Evolutionary conservation across 2,797 vertebrate genomes (phyloP).

Genomic region (Darevskia nairensis): DNA sequence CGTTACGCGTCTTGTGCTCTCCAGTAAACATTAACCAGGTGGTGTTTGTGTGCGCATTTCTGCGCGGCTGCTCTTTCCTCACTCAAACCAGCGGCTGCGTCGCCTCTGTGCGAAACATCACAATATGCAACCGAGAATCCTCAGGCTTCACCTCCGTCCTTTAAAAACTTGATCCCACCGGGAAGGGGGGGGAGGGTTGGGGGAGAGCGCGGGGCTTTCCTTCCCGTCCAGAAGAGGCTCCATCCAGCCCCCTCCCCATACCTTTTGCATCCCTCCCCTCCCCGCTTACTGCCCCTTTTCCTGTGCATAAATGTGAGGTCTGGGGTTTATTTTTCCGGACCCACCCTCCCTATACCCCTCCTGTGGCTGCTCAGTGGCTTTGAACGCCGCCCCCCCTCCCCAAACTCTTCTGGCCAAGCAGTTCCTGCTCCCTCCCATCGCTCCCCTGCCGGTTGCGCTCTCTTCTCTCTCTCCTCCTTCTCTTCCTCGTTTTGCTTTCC

Average conservation of each 20-base stretch:
- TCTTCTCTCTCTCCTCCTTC: not conserved
- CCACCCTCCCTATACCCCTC: not conserved
- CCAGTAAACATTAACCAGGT: conserved; percentile 78
- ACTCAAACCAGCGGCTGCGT: conserved; percentile 44
- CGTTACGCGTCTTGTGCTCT: conserved; percentile 52
- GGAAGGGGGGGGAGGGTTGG: not conserved
- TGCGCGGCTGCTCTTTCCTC: not conserved
- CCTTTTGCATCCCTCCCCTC: not conserved
- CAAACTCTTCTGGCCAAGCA: not conserved
- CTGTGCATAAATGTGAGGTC: not conserved
- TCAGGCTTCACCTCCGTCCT: conserved; percentile 20
- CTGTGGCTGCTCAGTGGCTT: not conserved
- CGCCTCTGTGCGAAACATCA: conserved; percentile 44
- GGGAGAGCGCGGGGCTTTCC: conserved; percentile 5
- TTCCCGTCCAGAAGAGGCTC: not conserved
- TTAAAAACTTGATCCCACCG: not conserved
- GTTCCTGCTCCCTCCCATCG: not conserved
- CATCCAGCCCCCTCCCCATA: not conserved
- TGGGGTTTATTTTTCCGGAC: not conserved
- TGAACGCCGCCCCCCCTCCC: conserved; percentile 11
- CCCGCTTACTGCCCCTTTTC: not conserved
- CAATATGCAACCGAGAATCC: conserved; percentile 54
- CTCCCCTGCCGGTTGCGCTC: not conserved
- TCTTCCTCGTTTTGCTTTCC: conserved; percentile 21
- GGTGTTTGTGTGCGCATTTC: not conserved